phyloP scores from a whole-genome alignment of 2,113 vertebrate species.

The Acrocephalus arundinaceus region DNA sequence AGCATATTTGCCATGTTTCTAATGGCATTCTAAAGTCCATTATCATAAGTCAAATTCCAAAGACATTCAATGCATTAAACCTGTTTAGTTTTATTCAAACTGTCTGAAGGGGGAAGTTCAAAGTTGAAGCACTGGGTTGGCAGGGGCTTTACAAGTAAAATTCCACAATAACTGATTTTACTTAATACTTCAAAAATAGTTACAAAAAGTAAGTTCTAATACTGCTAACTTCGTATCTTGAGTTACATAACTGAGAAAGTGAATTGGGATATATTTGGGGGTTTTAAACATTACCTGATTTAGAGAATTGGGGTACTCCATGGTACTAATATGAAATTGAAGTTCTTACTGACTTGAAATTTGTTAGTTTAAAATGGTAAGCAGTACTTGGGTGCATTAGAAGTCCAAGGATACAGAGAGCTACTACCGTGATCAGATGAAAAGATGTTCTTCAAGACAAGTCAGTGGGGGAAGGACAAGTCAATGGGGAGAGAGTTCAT shows the following conservation, averaged over 20 bases:
- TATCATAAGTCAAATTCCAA: background rate
- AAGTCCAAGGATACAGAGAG: background rate
- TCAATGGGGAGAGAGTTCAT: background rate
- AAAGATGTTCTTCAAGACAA: background rate
- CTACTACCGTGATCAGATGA: background rate
- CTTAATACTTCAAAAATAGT: background rate
- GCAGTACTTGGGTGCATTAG: background rate
- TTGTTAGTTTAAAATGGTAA: background rate
- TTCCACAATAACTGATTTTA: background rate
- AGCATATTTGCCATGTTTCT: background rate
- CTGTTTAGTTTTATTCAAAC: background rate
- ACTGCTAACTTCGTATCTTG: background rate
- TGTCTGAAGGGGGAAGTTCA: background rate
- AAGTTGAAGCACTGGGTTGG: background rate
- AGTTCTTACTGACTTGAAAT: background rate
- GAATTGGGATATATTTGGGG: background rate
- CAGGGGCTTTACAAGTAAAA: background rate
- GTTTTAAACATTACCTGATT: background rate
- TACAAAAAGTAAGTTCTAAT: background rate
- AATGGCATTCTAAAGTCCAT: background rate
- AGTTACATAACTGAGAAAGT: background rate
- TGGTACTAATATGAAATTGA: background rate
- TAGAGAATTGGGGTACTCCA: background rate
- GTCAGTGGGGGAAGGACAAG: background rate
- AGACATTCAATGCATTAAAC: background rate